Evolutionary conservation across 2,888 invertebrate genomes (phyloP).

Genomic region (Andrena haemorrhoa): DNA sequence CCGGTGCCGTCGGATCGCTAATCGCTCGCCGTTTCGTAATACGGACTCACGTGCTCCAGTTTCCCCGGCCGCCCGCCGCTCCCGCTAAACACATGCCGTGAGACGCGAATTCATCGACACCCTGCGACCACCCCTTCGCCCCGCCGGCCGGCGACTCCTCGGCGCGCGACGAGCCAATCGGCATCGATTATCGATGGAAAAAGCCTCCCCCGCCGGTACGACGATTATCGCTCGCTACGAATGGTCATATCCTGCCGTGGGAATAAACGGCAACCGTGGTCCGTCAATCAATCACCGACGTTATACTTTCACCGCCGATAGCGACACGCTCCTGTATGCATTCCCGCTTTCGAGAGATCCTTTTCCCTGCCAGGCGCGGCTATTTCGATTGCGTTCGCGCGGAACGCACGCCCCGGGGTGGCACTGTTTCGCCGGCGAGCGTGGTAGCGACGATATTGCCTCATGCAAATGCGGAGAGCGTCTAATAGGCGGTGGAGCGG

Average conservation of each 20-base stretch:
- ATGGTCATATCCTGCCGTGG: conserved; percentile 49
- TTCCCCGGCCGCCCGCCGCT: conserved; percentile 32
- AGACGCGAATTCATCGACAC: conserved; percentile 26
- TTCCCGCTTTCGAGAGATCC: conserved; percentile 16
- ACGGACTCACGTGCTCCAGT: conserved; percentile 51
- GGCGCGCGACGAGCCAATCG: conserved; percentile 11
- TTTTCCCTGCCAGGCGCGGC: background rate
- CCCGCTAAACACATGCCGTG: conserved; percentile 7
- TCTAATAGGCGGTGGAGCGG: background rate
- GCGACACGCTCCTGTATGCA: conserved; percentile 32
- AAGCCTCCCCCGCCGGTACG: conserved; percentile 3
- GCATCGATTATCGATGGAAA: conserved; percentile 55
- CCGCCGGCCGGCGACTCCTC: background rate
- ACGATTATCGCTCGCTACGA: conserved; percentile 36
- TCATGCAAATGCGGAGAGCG: background rate
- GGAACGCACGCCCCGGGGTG: background rate
- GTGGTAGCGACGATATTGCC: conserved; percentile 8
- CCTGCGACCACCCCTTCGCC: background rate
- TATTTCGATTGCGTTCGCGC: background rate
- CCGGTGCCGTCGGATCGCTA: conserved; percentile 28
- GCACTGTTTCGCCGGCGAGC: background rate
- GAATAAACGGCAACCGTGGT: conserved; percentile 42
- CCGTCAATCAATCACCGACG: conserved; percentile 48
- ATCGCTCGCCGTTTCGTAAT: conserved; percentile 43
- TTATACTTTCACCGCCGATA: conserved; percentile 41